A percentile compares a stretch with the other conserved stretches of the same genome.
Evolutionary conservation across 37 sponge, comb jelly and placozoan species (phyloP).

Genomic region (Tethya wilhelma): DNA sequence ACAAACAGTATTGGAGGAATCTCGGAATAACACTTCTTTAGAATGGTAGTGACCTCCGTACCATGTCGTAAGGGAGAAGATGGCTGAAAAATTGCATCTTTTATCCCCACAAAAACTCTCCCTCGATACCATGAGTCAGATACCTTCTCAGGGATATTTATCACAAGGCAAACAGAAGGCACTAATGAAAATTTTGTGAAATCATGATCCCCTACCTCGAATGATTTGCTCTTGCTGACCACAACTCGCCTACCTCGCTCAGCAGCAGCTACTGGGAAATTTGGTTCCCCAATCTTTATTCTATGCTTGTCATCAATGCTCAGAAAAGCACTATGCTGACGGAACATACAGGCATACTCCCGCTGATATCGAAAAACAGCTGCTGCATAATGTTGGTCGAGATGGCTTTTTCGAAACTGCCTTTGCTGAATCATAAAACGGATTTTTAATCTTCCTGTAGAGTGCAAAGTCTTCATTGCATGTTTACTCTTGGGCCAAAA

Average conservation of each 20-base stretch:
- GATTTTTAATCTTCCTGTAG: slow-evolving; percentile 33
- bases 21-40: no score
- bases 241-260: neutral
- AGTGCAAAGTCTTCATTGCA: slow-evolving; percentile 25
- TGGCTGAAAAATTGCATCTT: slow-evolving; percentile 19
- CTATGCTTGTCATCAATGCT: slow-evolving; percentile 11
- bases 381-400: slow-evolving; percentile 32
- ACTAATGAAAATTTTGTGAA: neutral
- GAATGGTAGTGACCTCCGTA: neutral
- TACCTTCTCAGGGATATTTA: neutral
- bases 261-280: slow-evolving; percentile 13
- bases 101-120: slow-evolving; percentile 14
- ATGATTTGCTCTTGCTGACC: neutral
- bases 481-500: slow-evolving; percentile 49
- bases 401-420: slow-evolving; percentile 42
- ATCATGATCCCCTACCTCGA: slow-evolving; percentile 29
- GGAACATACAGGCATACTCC: no score
- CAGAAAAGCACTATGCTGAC: neutral
- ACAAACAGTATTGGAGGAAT: slow-evolving; percentile 39
- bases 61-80: slow-evolving; percentile 17
- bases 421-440: slow-evolving; percentile 41
- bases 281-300: slow-evolving; percentile 22
- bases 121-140: slow-evolving; percentile 12
- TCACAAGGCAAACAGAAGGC: slow-evolving; percentile 6
- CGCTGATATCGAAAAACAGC: slow-evolving; percentile 12